A percentile compares a stretch with the other conserved stretches of the same genome.
phyloP scores from a whole-genome alignment of 1,140 invertebrate genomes.

The Aphaenogaster ashmeadi region DNA sequence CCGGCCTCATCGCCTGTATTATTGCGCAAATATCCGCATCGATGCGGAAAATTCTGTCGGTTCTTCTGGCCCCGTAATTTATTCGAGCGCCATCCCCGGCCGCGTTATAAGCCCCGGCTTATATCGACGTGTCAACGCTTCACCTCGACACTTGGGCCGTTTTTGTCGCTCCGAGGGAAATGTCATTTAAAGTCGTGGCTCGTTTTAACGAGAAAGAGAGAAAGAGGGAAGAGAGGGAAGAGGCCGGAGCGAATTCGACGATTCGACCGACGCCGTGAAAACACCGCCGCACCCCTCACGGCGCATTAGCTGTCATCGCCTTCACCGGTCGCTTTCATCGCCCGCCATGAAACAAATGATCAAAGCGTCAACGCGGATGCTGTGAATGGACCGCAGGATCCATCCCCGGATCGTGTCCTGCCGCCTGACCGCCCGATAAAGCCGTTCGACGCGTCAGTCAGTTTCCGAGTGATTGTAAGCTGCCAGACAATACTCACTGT shows the following conservation, averaged over 20 bases:
- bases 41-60: constrained; percentile 60
- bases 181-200: constrained; percentile 71
- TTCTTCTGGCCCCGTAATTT: constrained; percentile 58
- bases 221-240: constrained; percentile 30
- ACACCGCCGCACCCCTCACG: constrained; percentile 67
- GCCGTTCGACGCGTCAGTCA: constrained; percentile 58
- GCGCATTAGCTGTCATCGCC: constrained; percentile 78
- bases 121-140: constrained; percentile 63
- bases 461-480: constrained; percentile 13
- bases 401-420: constrained; percentile 66
- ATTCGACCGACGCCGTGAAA: constrained; percentile 73
- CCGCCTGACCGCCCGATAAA: constrained; percentile 69
- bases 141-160: constrained; percentile 62
- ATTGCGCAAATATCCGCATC: constrained; percentile 60
- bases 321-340: constrained; percentile 77
- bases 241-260: constrained; percentile 54
- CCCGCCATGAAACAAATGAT: constrained; percentile 79
- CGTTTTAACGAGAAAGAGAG: constrained; percentile 34
- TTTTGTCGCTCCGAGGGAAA: constrained; percentile 68
- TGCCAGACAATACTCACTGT: neutral
- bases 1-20: constrained; percentile 32
- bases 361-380: constrained; percentile 79
- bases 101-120: constrained; percentile 60
- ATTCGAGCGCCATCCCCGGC: constrained; percentile 51
- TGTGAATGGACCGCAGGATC: constrained; percentile 76